A percentile compares a stretch with the other conserved stretches of the same genome.
Evolutionary conservation across 2,888 invertebrate genomes (phyloP).

Genomic region (Panzeria rudis): DNA sequence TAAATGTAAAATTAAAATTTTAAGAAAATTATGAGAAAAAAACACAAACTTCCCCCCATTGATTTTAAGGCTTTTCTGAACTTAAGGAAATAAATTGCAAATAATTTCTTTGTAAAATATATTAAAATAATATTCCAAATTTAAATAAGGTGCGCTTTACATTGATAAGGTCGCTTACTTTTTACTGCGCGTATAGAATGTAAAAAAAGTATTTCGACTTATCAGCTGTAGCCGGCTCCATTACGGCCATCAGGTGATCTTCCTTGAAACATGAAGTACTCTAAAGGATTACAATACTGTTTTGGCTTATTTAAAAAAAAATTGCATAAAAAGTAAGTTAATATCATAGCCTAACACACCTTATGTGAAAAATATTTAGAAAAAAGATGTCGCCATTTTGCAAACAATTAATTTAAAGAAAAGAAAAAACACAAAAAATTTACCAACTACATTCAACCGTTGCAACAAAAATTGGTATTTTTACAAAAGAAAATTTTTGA

Average conservation of each 20-base stretch:
- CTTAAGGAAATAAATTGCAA: slow-evolving; percentile 73
- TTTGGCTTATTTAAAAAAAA: too few species aligned
- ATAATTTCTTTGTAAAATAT: slow-evolving; percentile 83
- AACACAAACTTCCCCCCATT: slow-evolving; percentile 16
- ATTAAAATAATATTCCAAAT: slow-evolving; percentile 65
- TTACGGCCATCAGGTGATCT: too few species aligned
- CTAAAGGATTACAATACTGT: too few species aligned
- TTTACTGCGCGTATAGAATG: neutral
- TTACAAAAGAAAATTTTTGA: slow-evolving; percentile 36
- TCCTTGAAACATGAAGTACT: too few species aligned
- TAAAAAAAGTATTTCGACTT: too few species aligned
- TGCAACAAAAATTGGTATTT: slow-evolving; percentile 57
- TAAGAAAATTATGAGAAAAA: slow-evolving; percentile 50
- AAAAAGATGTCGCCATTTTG: slow-evolving; percentile 83
- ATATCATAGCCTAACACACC: neutral
- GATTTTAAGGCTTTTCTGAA: slow-evolving; percentile 19
- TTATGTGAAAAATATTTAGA: slow-evolving; percentile 54
- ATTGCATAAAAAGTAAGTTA: too few species aligned
- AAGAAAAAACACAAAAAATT: slow-evolving; percentile 51
- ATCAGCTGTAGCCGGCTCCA: too few species aligned
- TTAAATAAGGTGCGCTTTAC: slow-evolving; percentile 9
- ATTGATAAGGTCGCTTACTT: neutral
- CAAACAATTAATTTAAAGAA: slow-evolving; percentile 69
- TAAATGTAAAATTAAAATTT: slow-evolving; percentile 73
- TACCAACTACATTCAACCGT: neutral